Base-by-base conservation (phyloP, 2,888 invertebrate species). In the Polyommatus icarus region DNA sequence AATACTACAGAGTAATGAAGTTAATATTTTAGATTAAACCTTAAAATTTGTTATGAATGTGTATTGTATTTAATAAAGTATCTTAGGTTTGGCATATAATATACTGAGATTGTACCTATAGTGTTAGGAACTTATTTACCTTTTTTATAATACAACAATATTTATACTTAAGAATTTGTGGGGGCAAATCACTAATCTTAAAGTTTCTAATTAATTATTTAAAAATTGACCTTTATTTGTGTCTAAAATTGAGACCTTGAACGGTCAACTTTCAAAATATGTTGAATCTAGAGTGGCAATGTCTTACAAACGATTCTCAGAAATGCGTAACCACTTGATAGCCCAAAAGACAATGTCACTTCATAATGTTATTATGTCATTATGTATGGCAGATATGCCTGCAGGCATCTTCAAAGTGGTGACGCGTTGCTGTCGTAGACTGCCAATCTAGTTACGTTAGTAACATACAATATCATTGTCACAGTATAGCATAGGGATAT, bases 41-140 rank as follows among this genome's bases (percentile, higher is more conserved):
- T 61, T 12, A 61, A 61, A 57, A 59, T n/a, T 24, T 20, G 24
- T 61, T 24, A 24, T 20, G 24, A 24, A 24, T 61, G 61, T 12
- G 24, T 59, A 59, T 59, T n/a, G n/a, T 59, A 20, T 24, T 24
- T 15, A 18, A 59, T 59, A 59, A 20, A 59, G 7, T n/a, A 59
- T 59, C 20, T n/a, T 59, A 24, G 20, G 61, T 61, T 24, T 61
- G 61, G 12, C 20, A 61, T 24, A 61, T 59, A n/a, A 3, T 67
- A 67, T 67, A 67, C 29, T 67, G 67, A 67, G 67, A 67, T 67
- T 67, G 67, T 67, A n/a, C n/a, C n/a, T n/a, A 29, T 32, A 67
- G 29, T 32, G 32, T 12, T 67, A 67, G 20, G 29, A 67, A 29
- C 67, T 29, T 67, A 67, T 67, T 32, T 15, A 67, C 24, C 67